Base-by-base conservation (phyloP, 2,888 invertebrate species). In the Romanomermis culicivorax region DNA sequence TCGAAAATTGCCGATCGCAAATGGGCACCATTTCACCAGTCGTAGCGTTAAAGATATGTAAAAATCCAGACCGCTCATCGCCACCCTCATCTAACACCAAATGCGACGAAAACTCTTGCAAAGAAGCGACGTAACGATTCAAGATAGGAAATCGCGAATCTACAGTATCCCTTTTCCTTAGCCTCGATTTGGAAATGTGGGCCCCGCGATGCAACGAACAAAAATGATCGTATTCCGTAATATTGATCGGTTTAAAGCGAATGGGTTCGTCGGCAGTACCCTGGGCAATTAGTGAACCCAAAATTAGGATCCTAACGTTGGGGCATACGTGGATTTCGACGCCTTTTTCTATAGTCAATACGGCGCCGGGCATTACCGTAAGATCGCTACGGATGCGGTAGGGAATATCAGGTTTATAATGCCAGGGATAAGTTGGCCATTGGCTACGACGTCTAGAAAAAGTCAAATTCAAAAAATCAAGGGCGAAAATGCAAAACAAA, bases 11-110 rank as follows among this genome's bases (percentile, higher is more conserved):
- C 48, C 78, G 78, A 70, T 97, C 97, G 71, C 97, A 97, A 72
- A 93, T 80, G 0, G 95, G 87, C 36, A 91, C 84, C 87, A 91
- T 93, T 66, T 93, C 91, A 23, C 86, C 75, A 0, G 91, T 89
- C 1, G 97, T 95, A 61, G 78, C 78, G 66, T 97, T 99, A 68
- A 84, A 95, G 67, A 88, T 83, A 72, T 95, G 89, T 57, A 95
- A 70, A 65, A 91, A 95, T 2, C 93, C 93, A 76, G 83, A 80
- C 1, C 75, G 24, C 11, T 14, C 17, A 7, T 42, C 2, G n/a
- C 47, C 49, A 45, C 48, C 53, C 42, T 64, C 54, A 11, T 56
- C 57, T 56, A 61, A 68, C 27, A 68, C 60, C 47, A 45, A 45
- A 11, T 11, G n/a, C 23, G 24, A 23, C n/a, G n/a, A n/a, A n/a